Evolutionary conservation across 2,113 vertebrate genomes (phyloP), one percentile per base, ranked within the genome.

Genomic region (Paratilapia polleni): DNA sequence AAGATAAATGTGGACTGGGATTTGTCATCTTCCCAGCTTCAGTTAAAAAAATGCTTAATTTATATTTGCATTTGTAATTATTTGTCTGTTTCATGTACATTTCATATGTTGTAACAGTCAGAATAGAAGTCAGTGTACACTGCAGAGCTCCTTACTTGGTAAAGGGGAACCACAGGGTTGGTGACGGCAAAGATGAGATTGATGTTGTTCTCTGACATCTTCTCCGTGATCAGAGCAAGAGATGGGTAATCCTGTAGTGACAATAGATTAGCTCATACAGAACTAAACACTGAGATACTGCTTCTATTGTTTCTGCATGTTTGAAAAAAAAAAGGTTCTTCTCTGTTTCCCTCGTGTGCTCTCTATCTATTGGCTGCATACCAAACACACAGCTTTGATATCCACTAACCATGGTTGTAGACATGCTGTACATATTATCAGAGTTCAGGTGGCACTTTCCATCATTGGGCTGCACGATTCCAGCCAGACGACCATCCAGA

Each of bases 161-260:
- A 99, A 38, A 99, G 97, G 4, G 77, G 91, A 57, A 97, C 95
- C 61, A 99, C 97, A 0, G 83, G 88, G 49, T 95, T 92, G 1
- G 98, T 99, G 89, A 99, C 98, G 6, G 98, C 98, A 93, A 99
- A 99, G 88, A 99, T 98, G 90, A 99, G 95, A 90, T 99, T 98
- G 92, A 99, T 99, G 83, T 99, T 99, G 94, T 99, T 99, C 92
- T 99, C 96, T 0, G 98, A 98, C 88, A 99, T 97, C 91, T 99
- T 99, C 92, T 99, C 98, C 2, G 97, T 98, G 95, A 99, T 97
- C 91, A 99, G 92, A 17, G 98, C 98, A 49, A 99, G 93, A 28
- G 98, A 99, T 4, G 98, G 98, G 84, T 99, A 99, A 93, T 99
- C 98, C 98, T 99, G 77, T 38, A 10, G 34, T 80, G 31, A 2